These are phyloP conservation scores for Volucella zonaria DNA, from an alignment of 2,888 invertebrate genomes.

Conservation along the genomic window DNA sequence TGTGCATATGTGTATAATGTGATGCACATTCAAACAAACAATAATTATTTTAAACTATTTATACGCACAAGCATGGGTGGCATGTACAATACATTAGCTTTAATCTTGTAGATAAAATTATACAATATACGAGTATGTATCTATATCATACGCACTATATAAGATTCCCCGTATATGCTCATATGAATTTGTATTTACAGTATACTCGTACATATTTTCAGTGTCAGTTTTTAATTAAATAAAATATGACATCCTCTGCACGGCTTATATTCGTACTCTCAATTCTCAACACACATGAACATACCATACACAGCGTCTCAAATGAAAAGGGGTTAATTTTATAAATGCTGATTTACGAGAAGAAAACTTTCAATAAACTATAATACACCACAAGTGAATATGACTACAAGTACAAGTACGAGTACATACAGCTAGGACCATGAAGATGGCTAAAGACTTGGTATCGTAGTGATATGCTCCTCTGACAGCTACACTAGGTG, in stretches of 20 bases:
- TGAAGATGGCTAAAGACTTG: conserved; percentile 56
- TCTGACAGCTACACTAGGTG: conserved; percentile 13
- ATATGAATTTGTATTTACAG: too few species aligned
- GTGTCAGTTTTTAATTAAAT: conserved; percentile 72
- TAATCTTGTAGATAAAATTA: conserved; percentile 30
- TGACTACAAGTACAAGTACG: conserved; percentile 23
- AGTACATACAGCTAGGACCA: conserved; percentile 23
- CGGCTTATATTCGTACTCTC: conserved; percentile 41
- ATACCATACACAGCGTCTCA: conserved; percentile 48
- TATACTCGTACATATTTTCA: conserved; percentile 2
- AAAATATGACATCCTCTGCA: conserved; percentile 71
- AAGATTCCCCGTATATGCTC: not conserved
- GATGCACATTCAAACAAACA: conserved; percentile 44
- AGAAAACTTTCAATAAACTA: conserved; percentile 74
- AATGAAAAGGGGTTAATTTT: conserved; percentile 75
- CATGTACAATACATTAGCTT: conserved; percentile 42
- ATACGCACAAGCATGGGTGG: conserved; percentile 45
- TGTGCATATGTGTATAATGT: not conserved
- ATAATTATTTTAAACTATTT: conserved; percentile 66
- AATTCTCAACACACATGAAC: conserved; percentile 13
- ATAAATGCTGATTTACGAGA: conserved; percentile 75
- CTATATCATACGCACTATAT: not conserved
- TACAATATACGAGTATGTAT: conserved; percentile 20
- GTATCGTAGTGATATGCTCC: conserved; percentile 23
- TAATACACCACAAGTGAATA: conserved; percentile 61